phyloP scores from a whole-genome alignment of 35 echinoderm and acorn worm species.

The Stichopus chloronotus region DNA sequence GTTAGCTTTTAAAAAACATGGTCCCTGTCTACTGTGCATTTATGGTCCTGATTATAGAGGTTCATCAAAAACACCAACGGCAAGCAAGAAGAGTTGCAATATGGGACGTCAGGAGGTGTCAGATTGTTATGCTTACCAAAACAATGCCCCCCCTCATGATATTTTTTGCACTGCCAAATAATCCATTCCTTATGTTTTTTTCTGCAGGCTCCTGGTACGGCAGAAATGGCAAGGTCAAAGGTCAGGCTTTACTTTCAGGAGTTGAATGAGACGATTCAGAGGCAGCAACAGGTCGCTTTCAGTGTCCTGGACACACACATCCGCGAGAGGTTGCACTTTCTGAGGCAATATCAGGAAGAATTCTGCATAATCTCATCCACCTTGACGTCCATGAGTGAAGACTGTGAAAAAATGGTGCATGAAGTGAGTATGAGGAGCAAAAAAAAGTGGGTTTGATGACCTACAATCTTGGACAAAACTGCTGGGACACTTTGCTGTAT shows the following conservation, averaged over 20 bases:
- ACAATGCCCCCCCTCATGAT: no score
- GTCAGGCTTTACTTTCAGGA: slow-evolving; percentile 87
- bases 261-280: slow-evolving; percentile 78
- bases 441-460: slow-evolving; percentile 5
- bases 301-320: slow-evolving; percentile 70
- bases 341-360: slow-evolving; percentile 92
- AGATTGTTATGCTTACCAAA: no score
- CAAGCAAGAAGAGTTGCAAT: no score
- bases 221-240: slow-evolving; percentile 82
- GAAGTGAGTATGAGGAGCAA: slow-evolving; percentile 56
- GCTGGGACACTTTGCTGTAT: no score
- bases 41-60: no score
- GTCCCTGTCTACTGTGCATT: no score
- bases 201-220: slow-evolving; percentile 86
- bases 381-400: slow-evolving; percentile 73
- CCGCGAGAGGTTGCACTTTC: slow-evolving; percentile 66
- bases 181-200: background rate
- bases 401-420: slow-evolving; percentile 81
- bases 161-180: no score
- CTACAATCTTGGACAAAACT: no score
- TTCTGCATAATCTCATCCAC: slow-evolving; percentile 66
- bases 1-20: no score
- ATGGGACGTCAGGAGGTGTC: no score
- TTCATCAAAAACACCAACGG: no score
- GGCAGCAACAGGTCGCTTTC: slow-evolving; percentile 90